Evolutionary conservation across 2,113 vertebrate species (phyloP).

Genomic region (Microcebus jonahi): DNA sequence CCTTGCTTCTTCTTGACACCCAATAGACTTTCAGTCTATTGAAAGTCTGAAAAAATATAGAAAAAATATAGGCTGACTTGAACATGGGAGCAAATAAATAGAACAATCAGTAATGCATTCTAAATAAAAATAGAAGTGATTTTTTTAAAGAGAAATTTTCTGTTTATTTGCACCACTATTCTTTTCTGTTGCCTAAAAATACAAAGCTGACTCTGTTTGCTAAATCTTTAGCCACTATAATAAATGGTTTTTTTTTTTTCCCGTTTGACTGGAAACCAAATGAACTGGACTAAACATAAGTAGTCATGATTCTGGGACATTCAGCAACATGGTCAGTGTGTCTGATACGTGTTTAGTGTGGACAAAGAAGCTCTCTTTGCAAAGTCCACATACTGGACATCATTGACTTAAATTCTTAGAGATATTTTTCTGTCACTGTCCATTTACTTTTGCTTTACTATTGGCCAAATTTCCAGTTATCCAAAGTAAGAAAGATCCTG

Average conservation of each 20-base stretch:
- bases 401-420: background rate
- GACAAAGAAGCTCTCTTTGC: background rate
- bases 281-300: constrained; percentile 27
- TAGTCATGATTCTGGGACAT: background rate
- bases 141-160: constrained; percentile 48
- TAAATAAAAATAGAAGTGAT: constrained; percentile 46
- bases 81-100: background rate
- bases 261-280: constrained; percentile 58
- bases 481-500: background rate
- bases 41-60: too few relatives aligned
- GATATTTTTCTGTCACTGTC: background rate
- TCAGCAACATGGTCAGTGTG: background rate
- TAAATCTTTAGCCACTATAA: constrained; percentile 53
- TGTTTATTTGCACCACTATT: constrained; percentile 21
- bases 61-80: constrained; percentile 31
- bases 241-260: constrained; percentile 27
- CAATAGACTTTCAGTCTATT: background rate
- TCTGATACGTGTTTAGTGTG: background rate
- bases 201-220: constrained; percentile 25
- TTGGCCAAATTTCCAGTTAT: background rate
- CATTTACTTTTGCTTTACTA: background rate
- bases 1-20: background rate
- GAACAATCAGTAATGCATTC: constrained; percentile 2
- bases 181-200: constrained; percentile 45
- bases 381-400: background rate